These are phyloP conservation scores for Scaptodrosophila latifasciaeformis DNA, from an alignment of 2,888 invertebrate species.

Conservation along the genomic window DNA sequence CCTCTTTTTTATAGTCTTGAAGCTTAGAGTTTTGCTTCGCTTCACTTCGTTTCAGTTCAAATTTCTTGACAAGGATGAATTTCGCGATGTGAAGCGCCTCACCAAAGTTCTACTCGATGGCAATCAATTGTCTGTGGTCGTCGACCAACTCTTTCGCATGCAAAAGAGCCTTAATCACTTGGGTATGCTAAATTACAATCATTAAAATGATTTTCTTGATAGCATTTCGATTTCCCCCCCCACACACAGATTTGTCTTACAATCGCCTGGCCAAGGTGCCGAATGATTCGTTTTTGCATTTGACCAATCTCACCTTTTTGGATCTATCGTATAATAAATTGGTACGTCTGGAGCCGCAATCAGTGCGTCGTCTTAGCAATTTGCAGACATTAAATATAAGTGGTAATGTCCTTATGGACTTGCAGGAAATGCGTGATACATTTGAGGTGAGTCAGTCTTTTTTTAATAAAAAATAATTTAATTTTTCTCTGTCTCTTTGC, in stretches of 20 bases:
- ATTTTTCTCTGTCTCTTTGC: constrained; percentile 13
- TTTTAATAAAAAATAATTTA: background rate
- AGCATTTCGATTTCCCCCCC: no score
- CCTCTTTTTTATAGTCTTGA: background rate
- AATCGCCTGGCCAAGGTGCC: constrained; percentile 86
- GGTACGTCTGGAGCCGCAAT: constrained; percentile 80
- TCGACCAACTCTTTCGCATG: constrained; percentile 81
- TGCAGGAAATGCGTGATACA: constrained; percentile 73
- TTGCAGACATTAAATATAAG: constrained; percentile 82
- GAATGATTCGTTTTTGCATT: constrained; percentile 83
- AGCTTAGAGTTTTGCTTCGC: no score
- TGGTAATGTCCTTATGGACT: constrained; percentile 78
- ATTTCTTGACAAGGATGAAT: constrained; percentile 84
- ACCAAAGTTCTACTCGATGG: constrained; percentile 82
- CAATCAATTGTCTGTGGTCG: constrained; percentile 84
- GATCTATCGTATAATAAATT: constrained; percentile 87
- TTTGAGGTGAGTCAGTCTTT: constrained; percentile 66
- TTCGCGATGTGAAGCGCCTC: constrained; percentile 81
- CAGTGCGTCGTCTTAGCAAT: constrained; percentile 73
- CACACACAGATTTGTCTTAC: constrained; percentile 78
- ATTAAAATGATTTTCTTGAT: constrained; percentile 29
- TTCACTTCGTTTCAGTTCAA: constrained; percentile 77
- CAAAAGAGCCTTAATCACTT: constrained; percentile 74
- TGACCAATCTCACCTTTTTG: constrained; percentile 81
- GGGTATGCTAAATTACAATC: constrained; percentile 55